Evolutionary conservation across 2,888 invertebrate species (phyloP).

Genomic region (Rhamnusium bicolor): DNA sequence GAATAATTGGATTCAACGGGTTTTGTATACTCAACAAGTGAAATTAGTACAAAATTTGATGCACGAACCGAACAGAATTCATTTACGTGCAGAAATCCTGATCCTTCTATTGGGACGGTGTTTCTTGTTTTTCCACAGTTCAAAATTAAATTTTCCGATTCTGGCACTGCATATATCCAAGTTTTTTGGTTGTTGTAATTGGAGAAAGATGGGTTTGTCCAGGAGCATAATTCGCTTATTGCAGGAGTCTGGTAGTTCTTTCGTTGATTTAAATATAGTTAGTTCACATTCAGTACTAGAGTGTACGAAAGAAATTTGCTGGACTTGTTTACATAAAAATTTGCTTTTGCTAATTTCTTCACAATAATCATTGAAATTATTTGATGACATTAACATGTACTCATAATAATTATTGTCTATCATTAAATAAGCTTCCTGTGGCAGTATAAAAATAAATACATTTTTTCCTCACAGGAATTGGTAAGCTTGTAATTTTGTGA

Average conservation of each 20-base stretch:
- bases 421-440: slow-evolving; percentile 28
- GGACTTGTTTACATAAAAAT: slow-evolving; percentile 32
- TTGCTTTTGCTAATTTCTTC: neutral
- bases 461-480: neutral
- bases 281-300: slow-evolving; percentile 28
- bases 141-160: slow-evolving; percentile 3
- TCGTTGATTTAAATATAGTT: slow-evolving; percentile 14
- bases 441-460: slow-evolving; percentile 32
- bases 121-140: neutral
- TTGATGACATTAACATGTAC: slow-evolving; percentile 26
- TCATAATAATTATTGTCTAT: slow-evolving; percentile 23
- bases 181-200: slow-evolving; percentile 18
- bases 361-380: slow-evolving; percentile 28
- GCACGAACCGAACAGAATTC: slow-evolving; percentile 9
- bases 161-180: slow-evolving; percentile 33
- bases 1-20: slow-evolving; percentile 23
- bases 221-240: slow-evolving; percentile 16
- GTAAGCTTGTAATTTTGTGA: slow-evolving; percentile 36
- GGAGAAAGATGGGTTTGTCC: slow-evolving; percentile 28
- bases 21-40: slow-evolving; percentile 21
- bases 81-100: slow-evolving; percentile 27
- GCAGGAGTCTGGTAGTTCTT: slow-evolving; percentile 16
- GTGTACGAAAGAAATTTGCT: slow-evolving; percentile 1
- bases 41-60: neutral
- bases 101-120: slow-evolving; percentile 1